Evolutionary conservation across 2,113 vertebrate genomes (phyloP).

Genomic region (Hippocampus comes): DNA sequence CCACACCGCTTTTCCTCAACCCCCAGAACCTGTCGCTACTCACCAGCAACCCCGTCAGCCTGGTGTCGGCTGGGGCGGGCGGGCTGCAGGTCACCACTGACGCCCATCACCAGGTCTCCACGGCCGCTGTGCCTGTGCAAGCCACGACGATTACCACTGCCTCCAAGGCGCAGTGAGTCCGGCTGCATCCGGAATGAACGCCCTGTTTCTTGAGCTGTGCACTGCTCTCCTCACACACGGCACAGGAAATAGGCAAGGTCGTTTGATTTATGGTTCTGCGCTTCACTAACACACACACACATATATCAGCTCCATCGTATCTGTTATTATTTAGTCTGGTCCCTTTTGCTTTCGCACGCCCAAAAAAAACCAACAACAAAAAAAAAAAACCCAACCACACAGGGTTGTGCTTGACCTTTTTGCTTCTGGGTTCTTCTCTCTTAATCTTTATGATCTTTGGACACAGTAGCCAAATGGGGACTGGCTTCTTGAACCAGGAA

Average conservation of each 20-base stretch:
- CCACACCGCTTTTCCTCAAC: constrained; percentile 94
- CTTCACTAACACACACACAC: constrained; percentile 47
- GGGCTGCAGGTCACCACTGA: constrained; percentile 88
- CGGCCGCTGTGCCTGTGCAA: constrained; percentile 76
- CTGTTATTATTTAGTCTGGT: constrained; percentile 72
- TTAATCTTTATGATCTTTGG: constrained; percentile 37
- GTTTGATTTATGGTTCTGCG: constrained; percentile 26
- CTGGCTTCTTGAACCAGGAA: constrained; percentile 42
- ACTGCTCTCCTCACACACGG: constrained; percentile 46
- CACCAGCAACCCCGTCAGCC: constrained; percentile 96
- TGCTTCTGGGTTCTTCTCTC: constrained; percentile 15
- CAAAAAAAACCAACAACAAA: constrained; percentile 57
- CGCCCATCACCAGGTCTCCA: constrained; percentile 84
- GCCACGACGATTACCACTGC: constrained; percentile 91
- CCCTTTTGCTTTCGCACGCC: constrained; percentile 69
- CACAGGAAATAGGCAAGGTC: constrained; percentile 40
- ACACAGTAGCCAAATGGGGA: constrained; percentile 46
- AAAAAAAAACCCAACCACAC: constrained; percentile 51
- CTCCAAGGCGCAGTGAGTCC: constrained; percentile 96
- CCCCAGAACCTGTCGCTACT: constrained; percentile 98
- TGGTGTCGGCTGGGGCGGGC: constrained; percentile 87
- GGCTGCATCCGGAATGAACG: constrained; percentile 32
- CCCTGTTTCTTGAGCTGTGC: constrained; percentile 38
- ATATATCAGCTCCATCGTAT: constrained; percentile 42
- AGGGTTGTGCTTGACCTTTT: constrained; percentile 48